A percentile compares a stretch with the other conserved stretches of the same genome.
phyloP scores from a whole-genome alignment of 2,888 invertebrate species.

The Oxyscelio sp. region DNA sequence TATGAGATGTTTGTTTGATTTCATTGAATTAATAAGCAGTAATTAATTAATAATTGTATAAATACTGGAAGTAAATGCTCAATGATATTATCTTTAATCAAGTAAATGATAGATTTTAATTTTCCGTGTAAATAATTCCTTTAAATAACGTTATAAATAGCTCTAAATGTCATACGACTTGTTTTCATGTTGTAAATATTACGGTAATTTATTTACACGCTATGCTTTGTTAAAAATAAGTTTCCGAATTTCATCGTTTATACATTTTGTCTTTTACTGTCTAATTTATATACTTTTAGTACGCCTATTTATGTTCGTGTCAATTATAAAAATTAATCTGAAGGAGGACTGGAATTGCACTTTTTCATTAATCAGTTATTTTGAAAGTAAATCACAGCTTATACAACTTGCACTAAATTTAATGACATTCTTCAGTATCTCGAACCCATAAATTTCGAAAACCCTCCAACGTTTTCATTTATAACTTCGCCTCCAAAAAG shows the following conservation, averaged over 20 bases:
- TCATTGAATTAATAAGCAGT: conserved; percentile 26
- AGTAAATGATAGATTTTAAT: not conserved
- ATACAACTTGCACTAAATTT: not conserved
- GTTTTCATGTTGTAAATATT: not conserved
- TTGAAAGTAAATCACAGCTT: not conserved
- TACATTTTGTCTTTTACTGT: no score
- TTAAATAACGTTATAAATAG: not conserved
- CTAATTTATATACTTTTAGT: no score
- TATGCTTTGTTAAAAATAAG: no score
- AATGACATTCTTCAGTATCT: conserved; percentile 21
- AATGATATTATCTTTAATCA: not conserved
- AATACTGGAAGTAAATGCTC: not conserved
- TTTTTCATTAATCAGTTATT: no score
- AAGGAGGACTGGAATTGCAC: no score
- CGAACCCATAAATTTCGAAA: conserved; percentile 45
- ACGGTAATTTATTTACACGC: no score
- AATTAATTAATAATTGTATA: conserved; percentile 37
- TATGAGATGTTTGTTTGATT: conserved; percentile 31
- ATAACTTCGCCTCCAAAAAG: conserved; percentile 12
- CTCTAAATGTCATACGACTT: not conserved
- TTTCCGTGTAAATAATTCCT: not conserved
- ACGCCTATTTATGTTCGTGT: no score
- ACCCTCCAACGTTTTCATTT: conserved; percentile 37
- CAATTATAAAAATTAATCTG: no score
- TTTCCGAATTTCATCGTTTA: no score